Percentiles rank a stretch among this genome's conserved stretches.
Evolutionary conservation across 2,113 vertebrate species (phyloP).

Genomic region (Ciconia boyciana): DNA sequence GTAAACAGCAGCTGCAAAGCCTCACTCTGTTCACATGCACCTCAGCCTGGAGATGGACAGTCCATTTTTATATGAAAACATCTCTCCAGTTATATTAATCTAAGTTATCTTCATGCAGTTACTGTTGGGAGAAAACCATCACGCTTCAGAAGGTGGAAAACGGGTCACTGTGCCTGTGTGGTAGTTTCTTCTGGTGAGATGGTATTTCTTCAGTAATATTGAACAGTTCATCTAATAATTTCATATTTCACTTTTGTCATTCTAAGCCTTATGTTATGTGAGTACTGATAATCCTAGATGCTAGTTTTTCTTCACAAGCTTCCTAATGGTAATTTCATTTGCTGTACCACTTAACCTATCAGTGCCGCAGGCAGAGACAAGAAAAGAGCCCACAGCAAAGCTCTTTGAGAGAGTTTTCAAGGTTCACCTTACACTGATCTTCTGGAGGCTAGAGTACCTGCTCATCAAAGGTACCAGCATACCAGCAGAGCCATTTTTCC

Average conservation of each 20-base stretch:
- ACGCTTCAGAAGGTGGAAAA: neutral
- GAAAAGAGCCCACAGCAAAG: neutral
- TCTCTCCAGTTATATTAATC: neutral
- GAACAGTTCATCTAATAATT: neutral
- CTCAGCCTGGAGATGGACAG: neutral
- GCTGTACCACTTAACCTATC: neutral
- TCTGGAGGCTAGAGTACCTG: neutral
- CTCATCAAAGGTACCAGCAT: neutral
- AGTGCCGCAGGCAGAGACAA: neutral
- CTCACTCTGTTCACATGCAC: neutral
- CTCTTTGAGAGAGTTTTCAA: neutral
- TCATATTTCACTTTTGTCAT: neutral
- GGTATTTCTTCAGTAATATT: neutral
- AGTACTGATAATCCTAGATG: neutral
- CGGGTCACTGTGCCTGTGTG: accelerated
- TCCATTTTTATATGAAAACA: neutral
- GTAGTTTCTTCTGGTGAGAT: neutral
- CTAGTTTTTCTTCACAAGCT: neutral
- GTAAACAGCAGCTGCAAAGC: neutral
- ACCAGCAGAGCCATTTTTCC: neutral
- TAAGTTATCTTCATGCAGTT: neutral
- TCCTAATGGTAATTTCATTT: neutral
- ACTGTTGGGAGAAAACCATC: neutral
- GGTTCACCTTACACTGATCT: neutral
- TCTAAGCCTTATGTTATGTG: neutral